Base-by-base conservation (phyloP, 2,888 invertebrate genomes). In the Agrotis exclamationis region DNA sequence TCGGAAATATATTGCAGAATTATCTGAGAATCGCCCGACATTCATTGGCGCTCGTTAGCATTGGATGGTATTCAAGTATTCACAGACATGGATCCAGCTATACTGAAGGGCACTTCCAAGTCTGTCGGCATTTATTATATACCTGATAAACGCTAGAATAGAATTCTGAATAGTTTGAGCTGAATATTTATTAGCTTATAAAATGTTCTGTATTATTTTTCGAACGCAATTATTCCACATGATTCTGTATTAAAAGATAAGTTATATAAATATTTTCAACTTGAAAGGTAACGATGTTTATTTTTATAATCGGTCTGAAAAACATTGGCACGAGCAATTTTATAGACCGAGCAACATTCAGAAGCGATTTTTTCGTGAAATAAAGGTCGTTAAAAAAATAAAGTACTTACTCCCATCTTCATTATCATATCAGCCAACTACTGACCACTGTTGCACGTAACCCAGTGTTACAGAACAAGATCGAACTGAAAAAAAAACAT, bases 51-150 rank as follows among this genome's bases (percentile, higher is more conserved):
- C 87, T 87, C 77, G 84, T 86, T 85, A 85, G 74, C 79, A 71
- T 74, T 82, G 71, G 70, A 83, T 76, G 81, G 89, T 82, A 87
- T 86, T 88, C 80, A 85, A 89, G 89, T 86, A 86, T 89, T 66
- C 64, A 64, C 60, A 57, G 71, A 77, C 71, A 80, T 76, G 63
- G 76, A 85, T 76, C 73, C 79, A 69, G 65, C 58, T 79, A 59
- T 60, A 50, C 60, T 70, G 76, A 69, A 85, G 76, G 54, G 75
- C 45, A 72, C 72, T 82, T 58, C 14, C 18, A 70, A 65, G 63
- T 69, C 51, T n/a, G 62, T 63, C 66, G 56, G 72, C 63, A 64
- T 76, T 70, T 74, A 79, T 80, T 77, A 58, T 82, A 76, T 53
- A 58, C 67, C 68, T 48, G 65, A 59, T 74, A 65, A 62, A 65